Conservation (phyloP, 2,888 invertebrate species). For the Limenitis camilla region DNA sequence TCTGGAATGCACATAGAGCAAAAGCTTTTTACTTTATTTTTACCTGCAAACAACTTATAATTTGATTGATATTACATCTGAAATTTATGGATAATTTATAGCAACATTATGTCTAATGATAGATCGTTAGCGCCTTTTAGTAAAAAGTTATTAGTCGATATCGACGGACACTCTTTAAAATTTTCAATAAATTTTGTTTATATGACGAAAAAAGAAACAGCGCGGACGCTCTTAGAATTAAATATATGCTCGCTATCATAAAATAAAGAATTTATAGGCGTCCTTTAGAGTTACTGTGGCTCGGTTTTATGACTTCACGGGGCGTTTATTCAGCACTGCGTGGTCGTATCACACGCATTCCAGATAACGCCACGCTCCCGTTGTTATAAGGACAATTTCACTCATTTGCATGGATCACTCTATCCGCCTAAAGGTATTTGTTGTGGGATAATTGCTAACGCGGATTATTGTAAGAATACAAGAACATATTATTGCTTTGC, state of each 20-base stretch:
- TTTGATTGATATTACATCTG: not conserved
- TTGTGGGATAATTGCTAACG: too few relatives aligned
- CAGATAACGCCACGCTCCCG: slow-evolving; percentile 46
- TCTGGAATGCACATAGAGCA: too few relatives aligned
- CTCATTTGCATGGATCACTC: slow-evolving; percentile 34
- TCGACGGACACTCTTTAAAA: slow-evolving; percentile 43
- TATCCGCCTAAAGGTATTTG: not conserved
- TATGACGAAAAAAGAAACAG: slow-evolving; percentile 65
- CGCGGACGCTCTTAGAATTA: slow-evolving; percentile 64
- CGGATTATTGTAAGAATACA: too few relatives aligned
- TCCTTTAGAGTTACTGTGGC: slow-evolving; percentile 70
- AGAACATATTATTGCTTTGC: too few relatives aligned
- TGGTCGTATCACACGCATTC: slow-evolving; percentile 57
- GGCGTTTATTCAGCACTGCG: slow-evolving; percentile 64
- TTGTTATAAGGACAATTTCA: slow-evolving; percentile 47
- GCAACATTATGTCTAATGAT: slow-evolving; percentile 36
- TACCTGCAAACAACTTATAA: too few relatives aligned
- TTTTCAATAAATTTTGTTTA: slow-evolving; percentile 63
- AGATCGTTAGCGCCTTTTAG: slow-evolving; percentile 43
- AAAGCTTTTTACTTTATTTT: too few relatives aligned
- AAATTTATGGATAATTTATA: slow-evolving; percentile 36
- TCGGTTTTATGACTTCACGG: slow-evolving; percentile 69
- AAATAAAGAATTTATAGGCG: slow-evolving; percentile 73
- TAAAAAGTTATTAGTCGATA: slow-evolving; percentile 27
- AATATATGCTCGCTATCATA: slow-evolving; percentile 69